Conservation (phyloP, 1,140 invertebrate species). For the Pachyrhynchus sulphureomaculatus region DNA sequence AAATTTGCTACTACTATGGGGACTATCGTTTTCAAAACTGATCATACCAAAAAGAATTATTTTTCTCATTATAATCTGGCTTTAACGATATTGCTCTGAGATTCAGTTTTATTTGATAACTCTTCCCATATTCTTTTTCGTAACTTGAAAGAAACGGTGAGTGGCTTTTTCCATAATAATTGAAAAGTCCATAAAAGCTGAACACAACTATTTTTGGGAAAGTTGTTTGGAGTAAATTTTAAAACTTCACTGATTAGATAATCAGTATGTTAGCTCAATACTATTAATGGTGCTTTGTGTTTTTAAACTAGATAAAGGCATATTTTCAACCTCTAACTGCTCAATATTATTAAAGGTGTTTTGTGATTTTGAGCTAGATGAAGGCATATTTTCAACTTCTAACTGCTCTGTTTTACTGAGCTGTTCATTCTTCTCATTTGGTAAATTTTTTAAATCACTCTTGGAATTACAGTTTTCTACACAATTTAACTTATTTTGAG, state of each 20-base stretch:
- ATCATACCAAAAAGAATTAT: not conserved
- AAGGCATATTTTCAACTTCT: not conserved
- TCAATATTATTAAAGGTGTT: too few relatives aligned
- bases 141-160: not conserved
- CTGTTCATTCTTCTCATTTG: too few relatives aligned
- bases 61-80: not conserved
- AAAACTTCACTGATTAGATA: not conserved
- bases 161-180: not conserved
- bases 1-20: not conserved
- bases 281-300: not conserved
- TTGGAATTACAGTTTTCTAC: too few relatives aligned
- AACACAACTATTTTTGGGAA: not conserved
- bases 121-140: not conserved
- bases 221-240: slow-evolving; percentile 2
- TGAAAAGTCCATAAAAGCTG: not conserved
- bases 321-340: too few relatives aligned
- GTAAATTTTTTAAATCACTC: too few relatives aligned
- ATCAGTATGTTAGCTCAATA: not conserved
- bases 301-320: not conserved
- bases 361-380: not conserved
- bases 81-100: not conserved
- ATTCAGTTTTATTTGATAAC: not conserved
- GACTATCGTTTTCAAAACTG: not conserved
- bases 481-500: too few relatives aligned
- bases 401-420: too few relatives aligned